Base-by-base conservation (phyloP, 1,140 invertebrate species). In the Harlomillsia oculata region DNA sequence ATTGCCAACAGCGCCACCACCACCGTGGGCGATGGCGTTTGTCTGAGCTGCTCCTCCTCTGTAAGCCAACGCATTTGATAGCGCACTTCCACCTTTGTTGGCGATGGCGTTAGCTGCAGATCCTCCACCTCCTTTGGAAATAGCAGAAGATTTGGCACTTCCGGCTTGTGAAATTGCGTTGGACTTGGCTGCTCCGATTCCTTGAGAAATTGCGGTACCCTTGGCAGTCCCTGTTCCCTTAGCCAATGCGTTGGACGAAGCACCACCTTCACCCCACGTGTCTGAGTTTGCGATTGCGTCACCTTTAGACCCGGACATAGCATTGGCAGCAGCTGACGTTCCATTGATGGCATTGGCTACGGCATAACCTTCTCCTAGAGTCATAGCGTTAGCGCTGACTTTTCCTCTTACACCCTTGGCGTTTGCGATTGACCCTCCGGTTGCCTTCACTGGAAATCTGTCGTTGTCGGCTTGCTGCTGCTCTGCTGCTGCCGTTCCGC, bases 391-490 rank as follows among this genome's bases (percentile, higher is more conserved):
- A 11, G 46, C 46, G 2, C 23, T 16, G 5, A 49, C 46, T 3
- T 49, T 49, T 49, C 46, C 46, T 9, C 20, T 30, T 5, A 29
- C 46, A 34, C 46, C 46, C 18, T 49, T 49, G 14, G 46, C 46
- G 14, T 49, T 49, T 5, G 46, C 46, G 5, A 49, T n/a, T n/a
- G n/a, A n/a, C n/a, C n/a, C n/a, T n/a, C n/a, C n/a, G n/a, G n/a
- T n/a, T n/a, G n/a, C n/a, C n/a, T n/a, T n/a, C n/a, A n/a, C n/a
- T n/a, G n/a, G n/a, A n/a, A n/a, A n/a, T n/a, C n/a, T n/a, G n/a
- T n/a, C n/a, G n/a, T n/a, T n/a, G n/a, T n/a, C n/a, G n/a, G n/a
- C n/a, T n/a, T n/a, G n/a, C n/a, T n/a, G n/a, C n/a, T n/a, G n/a
- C n/a, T n/a, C n/a, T n/a, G n/a, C n/a, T n/a, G n/a, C n/a, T n/a